Conservation (phyloP, 2,797 vertebrate species). For the Eleutherodactylus coqui region DNA sequence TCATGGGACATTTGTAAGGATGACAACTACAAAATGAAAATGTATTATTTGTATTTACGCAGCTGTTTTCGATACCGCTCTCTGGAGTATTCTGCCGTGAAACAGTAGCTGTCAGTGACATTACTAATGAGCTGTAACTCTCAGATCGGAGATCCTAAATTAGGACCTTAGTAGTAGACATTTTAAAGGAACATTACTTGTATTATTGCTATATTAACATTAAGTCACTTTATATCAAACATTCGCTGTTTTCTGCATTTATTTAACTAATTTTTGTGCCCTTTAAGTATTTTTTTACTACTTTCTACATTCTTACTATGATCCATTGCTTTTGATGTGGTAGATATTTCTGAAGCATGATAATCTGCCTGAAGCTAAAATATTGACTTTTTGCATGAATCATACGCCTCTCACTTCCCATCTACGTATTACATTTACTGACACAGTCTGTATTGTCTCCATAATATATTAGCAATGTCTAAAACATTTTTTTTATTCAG, state of each 20-base stretch:
- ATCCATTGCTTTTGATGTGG: slow-evolving; percentile 31
- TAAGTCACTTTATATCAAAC: not conserved
- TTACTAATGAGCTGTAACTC: slow-evolving; percentile 33
- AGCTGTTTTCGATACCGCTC: slow-evolving; percentile 17
- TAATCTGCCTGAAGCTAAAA: not conserved
- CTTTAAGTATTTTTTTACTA: slow-evolving; percentile 14
- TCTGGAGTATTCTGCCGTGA: slow-evolving; percentile 7
- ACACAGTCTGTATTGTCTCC: not conserved
- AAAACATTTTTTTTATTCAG: not conserved
- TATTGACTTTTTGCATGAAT: slow-evolving; percentile 40
- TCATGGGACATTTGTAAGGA: slow-evolving; percentile 9
- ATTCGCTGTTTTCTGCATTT: not conserved
- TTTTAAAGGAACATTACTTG: not conserved
- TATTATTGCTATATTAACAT: not conserved
- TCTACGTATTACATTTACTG: slow-evolving; percentile 11
- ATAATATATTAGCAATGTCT: slow-evolving; percentile 14
- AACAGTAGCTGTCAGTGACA: slow-evolving; percentile 35
- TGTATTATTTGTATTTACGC: not conserved
- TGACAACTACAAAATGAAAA: not conserved
- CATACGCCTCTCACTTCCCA: slow-evolving; percentile 22
- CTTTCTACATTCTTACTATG: not conserved
- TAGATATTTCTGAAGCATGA: not conserved
- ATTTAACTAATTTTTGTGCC: not conserved
- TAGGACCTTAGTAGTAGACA: not conserved
- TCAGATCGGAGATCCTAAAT: not conserved